phyloP scores from a whole-genome alignment of 2,888 invertebrate genomes.

The Hedychridium roseum region DNA sequence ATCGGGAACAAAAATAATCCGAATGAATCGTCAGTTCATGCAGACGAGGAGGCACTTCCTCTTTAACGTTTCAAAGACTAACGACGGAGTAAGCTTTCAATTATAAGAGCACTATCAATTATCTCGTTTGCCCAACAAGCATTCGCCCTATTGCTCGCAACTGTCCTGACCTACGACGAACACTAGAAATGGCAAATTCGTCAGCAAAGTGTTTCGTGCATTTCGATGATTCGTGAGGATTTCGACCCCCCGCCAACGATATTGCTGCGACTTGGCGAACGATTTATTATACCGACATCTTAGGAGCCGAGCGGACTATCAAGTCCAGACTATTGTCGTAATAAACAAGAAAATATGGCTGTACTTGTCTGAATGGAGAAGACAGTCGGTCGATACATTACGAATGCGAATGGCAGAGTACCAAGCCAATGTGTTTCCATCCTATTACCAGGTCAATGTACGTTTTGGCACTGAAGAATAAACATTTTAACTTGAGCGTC shows the following conservation, averaged over 20 bases:
- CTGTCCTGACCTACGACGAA: conserved; percentile 22
- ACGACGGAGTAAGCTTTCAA: conserved; percentile 41
- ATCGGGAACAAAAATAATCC: no score
- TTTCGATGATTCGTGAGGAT: background rate
- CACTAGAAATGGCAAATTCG: background rate
- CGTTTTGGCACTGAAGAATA: conserved; percentile 32
- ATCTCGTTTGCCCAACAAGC: conserved; percentile 41
- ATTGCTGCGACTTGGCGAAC: no score
- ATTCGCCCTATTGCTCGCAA: conserved; percentile 17
- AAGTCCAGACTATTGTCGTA: no score
- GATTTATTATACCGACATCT: no score
- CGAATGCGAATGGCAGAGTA: no score
- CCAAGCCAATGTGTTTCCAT: conserved; percentile 9
- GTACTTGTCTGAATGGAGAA: no score
- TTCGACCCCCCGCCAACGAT: no score
- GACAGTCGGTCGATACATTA: conserved; percentile 16
- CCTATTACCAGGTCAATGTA: conserved; percentile 30
- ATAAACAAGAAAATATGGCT: no score
- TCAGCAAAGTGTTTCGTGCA: background rate
- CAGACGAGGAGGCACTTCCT: conserved; percentile 45
- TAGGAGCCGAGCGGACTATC: no score
- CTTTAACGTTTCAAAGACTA: conserved; percentile 37
- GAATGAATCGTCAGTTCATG: no score
- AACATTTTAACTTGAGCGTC: no score
- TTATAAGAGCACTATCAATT: conserved; percentile 46